A percentile compares a stretch with the other conserved stretches of the same genome.
These are phyloP conservation scores for Drosophila kohkoa DNA, from an alignment of 1,140 invertebrate species.

Conservation along the genomic window DNA sequence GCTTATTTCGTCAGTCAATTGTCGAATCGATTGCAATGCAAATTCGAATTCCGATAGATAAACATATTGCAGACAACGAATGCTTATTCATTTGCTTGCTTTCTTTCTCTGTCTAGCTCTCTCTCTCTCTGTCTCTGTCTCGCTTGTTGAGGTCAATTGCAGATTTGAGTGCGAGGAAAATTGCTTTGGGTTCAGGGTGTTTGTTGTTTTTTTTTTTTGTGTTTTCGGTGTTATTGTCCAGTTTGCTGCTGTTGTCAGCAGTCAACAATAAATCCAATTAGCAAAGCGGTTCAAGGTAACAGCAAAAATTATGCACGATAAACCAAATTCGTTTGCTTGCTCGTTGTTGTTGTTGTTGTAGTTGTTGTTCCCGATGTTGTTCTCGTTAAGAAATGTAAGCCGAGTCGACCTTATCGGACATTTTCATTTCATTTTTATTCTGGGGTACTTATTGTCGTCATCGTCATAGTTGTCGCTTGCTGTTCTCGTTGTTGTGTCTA, in stretches of 20 bases:
- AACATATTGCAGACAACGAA: background rate
- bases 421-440: slow-evolving; percentile 40
- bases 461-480: slow-evolving; percentile 9
- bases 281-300: slow-evolving; percentile 73
- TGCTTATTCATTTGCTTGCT: no score
- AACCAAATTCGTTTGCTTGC: slow-evolving; percentile 49
- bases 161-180: slow-evolving; percentile 11
- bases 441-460: slow-evolving; percentile 15
- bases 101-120: background rate
- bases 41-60: slow-evolving; percentile 10
- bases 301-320: slow-evolving; percentile 64
- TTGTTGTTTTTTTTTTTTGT: background rate
- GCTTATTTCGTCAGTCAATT: background rate
- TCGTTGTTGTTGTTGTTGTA: slow-evolving; percentile 18
- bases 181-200: background rate
- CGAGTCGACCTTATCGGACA: slow-evolving; percentile 60
- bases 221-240: slow-evolving; percentile 14
- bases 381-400: slow-evolving; percentile 38
- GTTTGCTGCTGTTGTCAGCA: slow-evolving; percentile 61
- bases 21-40: no score
- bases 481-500: slow-evolving; percentile 42
- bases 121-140: background rate
- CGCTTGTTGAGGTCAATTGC: slow-evolving; percentile 29
- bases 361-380: slow-evolving; percentile 15
- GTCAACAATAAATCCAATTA: slow-evolving; percentile 83